Base-by-base conservation (phyloP, 2,113 vertebrate genomes). In the Perognathus longimembris region DNA sequence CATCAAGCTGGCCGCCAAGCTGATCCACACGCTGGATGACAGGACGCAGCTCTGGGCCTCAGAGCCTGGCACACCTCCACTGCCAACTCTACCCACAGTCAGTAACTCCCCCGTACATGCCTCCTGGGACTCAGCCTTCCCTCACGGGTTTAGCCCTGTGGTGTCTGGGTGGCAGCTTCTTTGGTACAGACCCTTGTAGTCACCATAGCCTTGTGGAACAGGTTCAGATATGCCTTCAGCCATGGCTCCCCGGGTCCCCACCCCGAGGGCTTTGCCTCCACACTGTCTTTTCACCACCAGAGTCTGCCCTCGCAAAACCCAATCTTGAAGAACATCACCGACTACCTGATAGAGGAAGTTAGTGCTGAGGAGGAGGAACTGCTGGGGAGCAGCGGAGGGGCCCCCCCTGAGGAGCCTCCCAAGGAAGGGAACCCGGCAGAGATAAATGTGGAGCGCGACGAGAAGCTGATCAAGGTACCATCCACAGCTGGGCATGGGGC, bases 291-390 rank as follows among this genome's bases (percentile, higher is more conserved):
- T 79, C 21, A 64, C 26, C 38, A 7, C 12, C 81, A 99, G 98
- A 97, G 94, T 50, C 85, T 98, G 85, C 98, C 97, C 1, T 98
- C 98, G 0, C 99, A 99, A 97, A 99, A 99, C 94, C 99, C 99
- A n/a, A 98, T 99, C 93, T 87, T 99, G 75, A 99, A 98, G 97
- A 99, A 99, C 79, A 99, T 99, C 97, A 99, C 99, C 0, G 99
- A 99, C 95, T 99, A 99, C 96, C 98, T 99, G 86, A 99, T 99
- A 0, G 99, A 99, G 96, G 99, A 99, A 96, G 99, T 99, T 94
- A 99, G 98, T 3, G 99, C 99, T 0, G 99, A 99, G 95, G 99
- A 99, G 96, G 99, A 99, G 95, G 99, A 99, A 96, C 98, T 99
- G 45, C 97, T 99, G 84, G 99, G 99, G 15, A 99, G 98, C 1